Percentiles rank a stretch among this genome's conserved stretches.
phyloP scores from a whole-genome alignment of 2,888 invertebrate species.

The Cephus runcator region DNA sequence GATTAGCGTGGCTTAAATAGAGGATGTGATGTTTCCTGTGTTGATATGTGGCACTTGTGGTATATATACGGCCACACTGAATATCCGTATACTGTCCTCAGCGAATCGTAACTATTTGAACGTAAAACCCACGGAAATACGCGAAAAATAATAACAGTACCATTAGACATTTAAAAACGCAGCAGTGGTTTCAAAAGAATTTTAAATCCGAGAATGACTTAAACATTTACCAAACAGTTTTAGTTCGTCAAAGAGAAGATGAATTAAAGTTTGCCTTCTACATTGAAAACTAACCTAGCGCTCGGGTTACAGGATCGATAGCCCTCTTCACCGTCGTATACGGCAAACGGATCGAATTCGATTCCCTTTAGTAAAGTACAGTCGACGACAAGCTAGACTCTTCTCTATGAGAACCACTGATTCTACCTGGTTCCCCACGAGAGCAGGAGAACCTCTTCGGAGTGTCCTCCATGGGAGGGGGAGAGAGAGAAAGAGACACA shows the following conservation, averaged over 20 bases:
- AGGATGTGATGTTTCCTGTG: constrained; percentile 3
- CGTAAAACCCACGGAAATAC: neutral
- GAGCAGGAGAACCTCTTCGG: constrained; percentile 9
- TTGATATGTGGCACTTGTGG: neutral
- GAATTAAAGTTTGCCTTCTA: neutral
- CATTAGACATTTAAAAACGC: neutral
- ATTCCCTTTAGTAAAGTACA: neutral
- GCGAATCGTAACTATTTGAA: neutral
- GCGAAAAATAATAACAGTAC: neutral
- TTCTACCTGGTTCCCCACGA: constrained; percentile 12
- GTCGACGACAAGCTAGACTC: neutral
- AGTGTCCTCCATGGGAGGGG: constrained; percentile 23
- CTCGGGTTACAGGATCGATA: neutral
- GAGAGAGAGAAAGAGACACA: constrained; percentile 19
- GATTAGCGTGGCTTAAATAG: constrained; percentile 6
- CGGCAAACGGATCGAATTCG: neutral
- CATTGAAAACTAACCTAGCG: neutral
- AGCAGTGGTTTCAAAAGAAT: neutral
- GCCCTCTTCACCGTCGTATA: neutral
- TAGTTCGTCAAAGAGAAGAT: neutral
- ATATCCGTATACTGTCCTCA: neutral
- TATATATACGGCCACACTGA: neutral
- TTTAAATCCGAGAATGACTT: neutral
- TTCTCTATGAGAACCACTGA: constrained; percentile 27
- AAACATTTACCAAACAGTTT: neutral